Base-by-base conservation (phyloP, 2,113 vertebrate genomes). In the Myrmophylax atrothorax region DNA sequence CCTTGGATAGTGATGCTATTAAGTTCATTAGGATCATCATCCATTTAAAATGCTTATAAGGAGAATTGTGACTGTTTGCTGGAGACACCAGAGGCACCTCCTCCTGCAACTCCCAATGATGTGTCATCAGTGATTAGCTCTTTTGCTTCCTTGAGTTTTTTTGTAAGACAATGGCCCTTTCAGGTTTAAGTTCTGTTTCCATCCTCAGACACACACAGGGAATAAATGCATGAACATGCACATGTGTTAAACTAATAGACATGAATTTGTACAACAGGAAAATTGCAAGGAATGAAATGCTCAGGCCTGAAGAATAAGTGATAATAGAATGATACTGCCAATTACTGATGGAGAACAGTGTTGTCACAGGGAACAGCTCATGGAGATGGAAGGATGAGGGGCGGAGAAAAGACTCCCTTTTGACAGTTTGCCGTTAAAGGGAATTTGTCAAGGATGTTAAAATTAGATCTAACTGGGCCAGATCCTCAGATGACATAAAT, bases 1-100 rank as follows among this genome's bases (percentile, higher is more conserved):
- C 96, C 96, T 94, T 96, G 96, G 96, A 89, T 93, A 95, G 95
- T 64, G 96, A 96, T 97, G 96, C 96, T 87, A 92, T 96, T 93
- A 87, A 95, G 73, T 96, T 96, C 96, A 96, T 97, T 94, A 96
- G 96, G 90, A 95, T 96, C 95, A 96, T 93, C 92, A 79, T 60
- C 92, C 74, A 75, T 96, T 95, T 93, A 50, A 96, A 94, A 96
- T 87, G 96, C 94, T 94, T 18, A 91, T 87, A 31, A 89, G 96
- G 93, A 78, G 79, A 90, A 68, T 3, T 19, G 67, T 66, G 69
- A 26, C 60, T 35, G 81, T 69, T 92, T 69, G 77, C 89, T 62
- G 69, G 79, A 75, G 69, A 75, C 0, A 15, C 86, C 77, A 73
- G 87, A 87, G 88, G 73, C 28, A n/a, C 80, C 93, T 97, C 88